Percentiles rank a stretch among this genome's conserved stretches.
These are phyloP conservation scores for Lasioglossum lativentre DNA, from an alignment of 2,888 invertebrate species.

Conservation along the genomic window DNA sequence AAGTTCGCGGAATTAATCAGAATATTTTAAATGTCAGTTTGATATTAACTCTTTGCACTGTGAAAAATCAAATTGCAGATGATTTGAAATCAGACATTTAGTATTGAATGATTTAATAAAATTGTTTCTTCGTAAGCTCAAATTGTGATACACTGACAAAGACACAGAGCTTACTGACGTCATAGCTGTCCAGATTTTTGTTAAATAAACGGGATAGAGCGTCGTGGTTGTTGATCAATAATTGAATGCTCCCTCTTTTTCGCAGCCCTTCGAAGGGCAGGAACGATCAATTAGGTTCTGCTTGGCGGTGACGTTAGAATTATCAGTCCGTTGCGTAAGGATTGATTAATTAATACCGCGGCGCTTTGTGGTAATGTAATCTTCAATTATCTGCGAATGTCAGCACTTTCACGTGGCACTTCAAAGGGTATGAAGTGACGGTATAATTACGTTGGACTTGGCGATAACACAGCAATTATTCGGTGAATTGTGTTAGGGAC, in stretches of 20 bases:
- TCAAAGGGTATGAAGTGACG: background rate
- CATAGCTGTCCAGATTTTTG: background rate
- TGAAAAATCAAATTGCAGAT: no score
- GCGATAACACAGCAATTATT: background rate
- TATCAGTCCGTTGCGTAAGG: background rate
- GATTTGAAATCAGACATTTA: no score
- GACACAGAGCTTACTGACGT: background rate
- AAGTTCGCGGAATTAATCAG: background rate
- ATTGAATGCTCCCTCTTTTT: background rate
- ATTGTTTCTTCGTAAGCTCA: background rate
- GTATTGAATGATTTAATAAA: no score
- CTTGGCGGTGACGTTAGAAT: background rate
- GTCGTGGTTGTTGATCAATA: background rate
- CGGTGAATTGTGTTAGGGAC: background rate
- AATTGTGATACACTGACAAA: no score
- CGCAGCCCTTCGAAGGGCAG: background rate
- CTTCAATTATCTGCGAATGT: constrained; percentile 13
- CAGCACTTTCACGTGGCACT: constrained; percentile 4
- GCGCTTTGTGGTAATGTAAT: background rate
- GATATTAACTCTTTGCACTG: no score
- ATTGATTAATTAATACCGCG: constrained; percentile 7
- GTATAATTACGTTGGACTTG: constrained; percentile 1
- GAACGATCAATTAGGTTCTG: background rate
- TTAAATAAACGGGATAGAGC: background rate
- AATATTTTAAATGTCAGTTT: no score